Percentiles rank a stretch among this genome's conserved stretches.
Conservation (phyloP, 2,888 invertebrate species). For the Cerastoderma edule region DNA sequence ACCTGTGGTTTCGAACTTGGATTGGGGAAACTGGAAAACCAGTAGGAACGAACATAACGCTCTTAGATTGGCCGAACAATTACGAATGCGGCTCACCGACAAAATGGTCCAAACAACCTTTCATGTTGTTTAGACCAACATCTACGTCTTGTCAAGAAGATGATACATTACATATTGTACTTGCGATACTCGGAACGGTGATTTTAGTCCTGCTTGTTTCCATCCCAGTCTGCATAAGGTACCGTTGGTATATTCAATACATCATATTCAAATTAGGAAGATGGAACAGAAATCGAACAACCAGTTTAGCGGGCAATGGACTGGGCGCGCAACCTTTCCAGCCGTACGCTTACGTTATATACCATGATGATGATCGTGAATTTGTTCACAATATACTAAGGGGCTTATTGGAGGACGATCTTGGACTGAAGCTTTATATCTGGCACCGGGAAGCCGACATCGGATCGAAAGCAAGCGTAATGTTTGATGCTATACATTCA, state of each 20-base stretch:
- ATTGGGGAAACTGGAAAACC: slow-evolving; percentile 7
- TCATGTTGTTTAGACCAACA: neutral
- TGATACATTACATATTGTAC: neutral
- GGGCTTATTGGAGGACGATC: slow-evolving; percentile 11
- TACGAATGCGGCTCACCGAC: slow-evolving; percentile 1
- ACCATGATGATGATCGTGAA: slow-evolving; percentile 15
- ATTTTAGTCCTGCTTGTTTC: neutral
- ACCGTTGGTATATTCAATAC: slow-evolving; percentile 27
- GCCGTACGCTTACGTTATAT: slow-evolving; percentile 26
- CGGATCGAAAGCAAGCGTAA: slow-evolving; percentile 27
- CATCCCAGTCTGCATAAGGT: neutral
- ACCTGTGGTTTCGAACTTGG: slow-evolving; percentile 35
- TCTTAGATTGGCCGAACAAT: neutral
- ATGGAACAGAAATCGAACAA: too few relatives aligned
- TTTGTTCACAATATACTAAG: slow-evolving; percentile 21
- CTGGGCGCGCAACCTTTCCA: too few relatives aligned
- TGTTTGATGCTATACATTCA: slow-evolving; percentile 31
- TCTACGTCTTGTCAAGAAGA: neutral
- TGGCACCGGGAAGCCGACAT: slow-evolving; percentile 17
- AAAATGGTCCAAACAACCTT: neutral
- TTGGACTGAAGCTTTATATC: slow-evolving; percentile 17
- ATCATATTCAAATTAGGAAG: neutral
- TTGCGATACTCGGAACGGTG: neutral
- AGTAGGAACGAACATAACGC: neutral
- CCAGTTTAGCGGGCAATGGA: too few relatives aligned